Evolutionary conservation across 2,888 invertebrate species (phyloP).

Genomic region (Seladonia tumulorum): DNA sequence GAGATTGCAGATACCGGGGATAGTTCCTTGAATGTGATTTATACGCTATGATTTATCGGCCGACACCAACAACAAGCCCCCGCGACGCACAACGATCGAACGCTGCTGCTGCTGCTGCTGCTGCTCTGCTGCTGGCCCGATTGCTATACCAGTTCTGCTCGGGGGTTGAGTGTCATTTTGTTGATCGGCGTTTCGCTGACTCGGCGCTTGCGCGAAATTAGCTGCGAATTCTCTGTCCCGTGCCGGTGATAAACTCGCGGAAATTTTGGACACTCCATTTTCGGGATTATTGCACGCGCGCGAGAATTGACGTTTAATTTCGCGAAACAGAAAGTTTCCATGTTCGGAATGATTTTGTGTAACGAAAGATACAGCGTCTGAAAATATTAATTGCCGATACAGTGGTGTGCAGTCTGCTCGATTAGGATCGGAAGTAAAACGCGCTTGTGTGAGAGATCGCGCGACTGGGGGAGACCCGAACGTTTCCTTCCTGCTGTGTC

Average conservation of each 20-base stretch:
- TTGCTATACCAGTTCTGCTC: not conserved
- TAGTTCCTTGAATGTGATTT: slow-evolving; percentile 29
- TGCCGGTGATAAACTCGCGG: not conserved
- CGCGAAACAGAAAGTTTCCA: not conserved
- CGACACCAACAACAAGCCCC: not conserved
- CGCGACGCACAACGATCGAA: slow-evolving; percentile 6
- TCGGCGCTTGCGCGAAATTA: not conserved
- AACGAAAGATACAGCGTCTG: too few species aligned
- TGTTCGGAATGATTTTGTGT: too few species aligned
- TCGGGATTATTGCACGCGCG: not conserved
- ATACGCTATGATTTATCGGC: slow-evolving; percentile 21
- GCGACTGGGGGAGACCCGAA: not conserved
- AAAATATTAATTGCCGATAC: not conserved
- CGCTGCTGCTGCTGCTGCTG: not conserved
- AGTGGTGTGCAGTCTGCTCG: not conserved
- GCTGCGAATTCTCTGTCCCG: not conserved
- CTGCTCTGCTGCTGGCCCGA: not conserved
- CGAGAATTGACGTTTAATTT: not conserved
- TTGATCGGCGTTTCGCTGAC: slow-evolving; percentile 4
- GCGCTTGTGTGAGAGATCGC: not conserved
- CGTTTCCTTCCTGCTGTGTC: not conserved
- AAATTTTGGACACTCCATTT: not conserved
- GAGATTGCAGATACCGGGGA: slow-evolving; percentile 34
- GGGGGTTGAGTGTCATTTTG: not conserved
- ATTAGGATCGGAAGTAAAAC: not conserved